Conservation (phyloP, 2,797 vertebrate genomes). For the Aselliscus stoliczkanus region DNA sequence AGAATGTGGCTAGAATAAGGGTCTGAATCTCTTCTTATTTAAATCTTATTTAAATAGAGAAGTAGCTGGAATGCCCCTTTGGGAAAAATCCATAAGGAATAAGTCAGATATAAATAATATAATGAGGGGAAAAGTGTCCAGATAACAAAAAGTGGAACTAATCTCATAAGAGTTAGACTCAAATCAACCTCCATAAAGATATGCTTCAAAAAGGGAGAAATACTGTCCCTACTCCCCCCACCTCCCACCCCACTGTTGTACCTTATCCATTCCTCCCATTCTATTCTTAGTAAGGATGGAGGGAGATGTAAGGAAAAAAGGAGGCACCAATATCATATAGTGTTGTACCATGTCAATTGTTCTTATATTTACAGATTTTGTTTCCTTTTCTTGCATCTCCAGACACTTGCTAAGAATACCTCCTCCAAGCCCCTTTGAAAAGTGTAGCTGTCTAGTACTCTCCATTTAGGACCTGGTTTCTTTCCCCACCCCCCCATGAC, state of each 20-base stretch:
- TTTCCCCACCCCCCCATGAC: background rate
- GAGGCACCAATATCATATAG: background rate
- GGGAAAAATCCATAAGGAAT: background rate
- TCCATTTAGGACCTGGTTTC: background rate
- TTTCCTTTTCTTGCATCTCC: background rate
- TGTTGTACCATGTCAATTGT: background rate
- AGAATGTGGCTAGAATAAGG: background rate
- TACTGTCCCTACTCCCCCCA: no score
- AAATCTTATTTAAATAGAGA: no score
- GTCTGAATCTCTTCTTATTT: background rate
- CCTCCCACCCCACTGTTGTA: fast-evolving
- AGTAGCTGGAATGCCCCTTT: background rate
- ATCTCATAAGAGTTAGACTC: background rate
- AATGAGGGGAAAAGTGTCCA: background rate
- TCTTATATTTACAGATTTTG: background rate
- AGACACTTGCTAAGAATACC: background rate
- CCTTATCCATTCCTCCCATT: background rate
- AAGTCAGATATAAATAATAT: background rate
- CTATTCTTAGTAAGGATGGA: background rate
- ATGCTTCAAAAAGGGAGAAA: background rate
- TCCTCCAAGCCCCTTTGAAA: background rate
- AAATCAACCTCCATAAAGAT: background rate
- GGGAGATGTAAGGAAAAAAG: background rate
- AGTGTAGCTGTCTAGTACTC: background rate
- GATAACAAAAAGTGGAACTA: background rate